Evolutionary conservation across 2,888 invertebrate genomes (phyloP).

Genomic region (Willowsia nigromaculata): DNA sequence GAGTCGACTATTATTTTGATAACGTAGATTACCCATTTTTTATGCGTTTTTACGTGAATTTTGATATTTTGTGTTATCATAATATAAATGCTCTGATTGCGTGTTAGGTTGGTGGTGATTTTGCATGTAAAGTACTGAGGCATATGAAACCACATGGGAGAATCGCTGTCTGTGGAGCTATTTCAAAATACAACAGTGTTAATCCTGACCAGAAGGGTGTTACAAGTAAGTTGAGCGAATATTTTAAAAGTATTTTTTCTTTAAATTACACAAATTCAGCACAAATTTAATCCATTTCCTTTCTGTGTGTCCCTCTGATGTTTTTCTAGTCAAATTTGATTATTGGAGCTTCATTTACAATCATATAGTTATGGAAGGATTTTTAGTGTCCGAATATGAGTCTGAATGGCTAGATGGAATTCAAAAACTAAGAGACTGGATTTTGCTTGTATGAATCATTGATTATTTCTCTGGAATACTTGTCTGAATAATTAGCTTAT

Average conservation of each 20-base stretch:
- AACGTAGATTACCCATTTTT: slow-evolving; percentile 43
- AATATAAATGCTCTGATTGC: background rate
- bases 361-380: slow-evolving; percentile 51
- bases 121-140: slow-evolving; percentile 43
- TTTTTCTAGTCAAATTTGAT: slow-evolving; percentile 62
- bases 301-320: background rate
- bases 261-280: no score
- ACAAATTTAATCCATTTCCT: no score
- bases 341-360: slow-evolving; percentile 59
- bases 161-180: slow-evolving; percentile 65
- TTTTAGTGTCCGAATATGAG: slow-evolving; percentile 26
- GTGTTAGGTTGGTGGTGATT: slow-evolving; percentile 65
- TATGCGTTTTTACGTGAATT: background rate
- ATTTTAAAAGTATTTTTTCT: no score
- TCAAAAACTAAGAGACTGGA: slow-evolving; percentile 46
- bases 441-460: background rate
- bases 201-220: slow-evolving; percentile 16
- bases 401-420: slow-evolving; percentile 49
- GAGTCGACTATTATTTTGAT: slow-evolving; percentile 71
- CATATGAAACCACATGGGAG: slow-evolving; percentile 57
- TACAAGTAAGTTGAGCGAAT: slow-evolving; percentile 47
- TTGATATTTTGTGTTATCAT: no score
- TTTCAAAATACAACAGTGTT: slow-evolving; percentile 46
- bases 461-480: background rate
- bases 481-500: background rate